Conservation (phyloP, 2,797 vertebrate genomes). For the Limosa lapponica region DNA sequence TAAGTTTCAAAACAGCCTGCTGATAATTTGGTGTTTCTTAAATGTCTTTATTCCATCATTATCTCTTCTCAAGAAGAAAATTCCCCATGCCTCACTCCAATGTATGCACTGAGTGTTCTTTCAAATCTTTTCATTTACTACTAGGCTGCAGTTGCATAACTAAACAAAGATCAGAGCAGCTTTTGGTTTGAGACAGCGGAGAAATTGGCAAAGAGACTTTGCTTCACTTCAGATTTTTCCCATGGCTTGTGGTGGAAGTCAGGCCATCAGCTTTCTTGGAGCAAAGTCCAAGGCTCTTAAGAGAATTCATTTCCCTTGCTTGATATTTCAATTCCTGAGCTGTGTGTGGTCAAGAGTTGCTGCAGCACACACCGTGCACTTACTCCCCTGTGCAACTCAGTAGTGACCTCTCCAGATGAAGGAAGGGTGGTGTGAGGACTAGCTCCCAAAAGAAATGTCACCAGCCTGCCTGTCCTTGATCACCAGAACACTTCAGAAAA, state of each 20-base stretch:
- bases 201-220: not conserved
- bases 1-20: not conserved
- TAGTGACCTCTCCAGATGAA: conserved; percentile 59
- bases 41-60: not conserved
- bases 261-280: not conserved
- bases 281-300: conserved; percentile 3
- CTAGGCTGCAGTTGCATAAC: not conserved
- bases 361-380: not conserved
- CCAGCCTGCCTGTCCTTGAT: not conserved
- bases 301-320: not conserved
- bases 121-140: not conserved
- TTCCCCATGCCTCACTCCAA: not conserved
- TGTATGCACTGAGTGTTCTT: not conserved
- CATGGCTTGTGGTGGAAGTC: not conserved
- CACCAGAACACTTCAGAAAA: not conserved
- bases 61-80: conserved; percentile 28
- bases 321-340: not conserved
- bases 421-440: conserved; percentile 13
- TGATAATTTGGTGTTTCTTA: conserved; percentile 2
- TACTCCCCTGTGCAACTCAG: conserved; percentile 29
- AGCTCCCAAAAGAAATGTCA: not conserved
- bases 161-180: not conserved
- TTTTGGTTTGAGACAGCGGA: not conserved
- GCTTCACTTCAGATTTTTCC: conserved; percentile 25
- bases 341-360: not conserved